A percentile compares a stretch with the other conserved stretches of the same genome.
Conservation (phyloP, 2,797 vertebrate genomes). For the Pampus argenteus region DNA sequence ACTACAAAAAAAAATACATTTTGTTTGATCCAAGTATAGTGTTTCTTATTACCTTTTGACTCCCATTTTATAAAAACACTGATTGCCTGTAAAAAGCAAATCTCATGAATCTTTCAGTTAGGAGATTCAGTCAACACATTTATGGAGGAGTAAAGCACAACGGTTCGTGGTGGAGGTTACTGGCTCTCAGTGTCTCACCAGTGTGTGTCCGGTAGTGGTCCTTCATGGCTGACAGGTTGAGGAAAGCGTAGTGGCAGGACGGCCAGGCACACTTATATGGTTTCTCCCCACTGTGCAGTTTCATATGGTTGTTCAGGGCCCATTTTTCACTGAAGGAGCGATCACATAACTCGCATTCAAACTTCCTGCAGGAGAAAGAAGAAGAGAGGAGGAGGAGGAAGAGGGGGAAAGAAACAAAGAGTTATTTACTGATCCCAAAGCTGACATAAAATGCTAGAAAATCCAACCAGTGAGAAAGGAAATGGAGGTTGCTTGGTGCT, state of each 20-base stretch:
- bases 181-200: slow-evolving; percentile 83
- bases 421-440: slow-evolving; percentile 81
- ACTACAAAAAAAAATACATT: slow-evolving; percentile 64
- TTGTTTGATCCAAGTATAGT: slow-evolving; percentile 63
- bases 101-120: slow-evolving; percentile 38
- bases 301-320: slow-evolving; percentile 99
- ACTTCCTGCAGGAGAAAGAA: slow-evolving; percentile 88
- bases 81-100: slow-evolving; percentile 29
- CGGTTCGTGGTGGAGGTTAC: not conserved
- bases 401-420: slow-evolving; percentile 39
- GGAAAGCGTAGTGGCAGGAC: slow-evolving; percentile 97
- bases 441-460: slow-evolving; percentile 72
- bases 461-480: slow-evolving; percentile 67
- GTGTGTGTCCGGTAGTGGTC: slow-evolving; percentile 99
- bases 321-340: slow-evolving; percentile 98
- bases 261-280: slow-evolving; percentile 96
- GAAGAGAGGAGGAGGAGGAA: slow-evolving; percentile 31
- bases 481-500: slow-evolving; percentile 71
- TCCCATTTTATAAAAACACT: slow-evolving; percentile 40
- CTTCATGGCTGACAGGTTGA: slow-evolving; percentile 97
- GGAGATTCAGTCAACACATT: slow-evolving; percentile 45
- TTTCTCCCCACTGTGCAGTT: slow-evolving; percentile 97
- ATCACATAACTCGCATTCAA: slow-evolving; percentile 94
- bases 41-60: slow-evolving; percentile 64
- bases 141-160: slow-evolving; percentile 22